These are phyloP conservation scores for Petrolisthes cinctipes DNA, from an alignment of 2,888 invertebrate species.

Conservation along the genomic window DNA sequence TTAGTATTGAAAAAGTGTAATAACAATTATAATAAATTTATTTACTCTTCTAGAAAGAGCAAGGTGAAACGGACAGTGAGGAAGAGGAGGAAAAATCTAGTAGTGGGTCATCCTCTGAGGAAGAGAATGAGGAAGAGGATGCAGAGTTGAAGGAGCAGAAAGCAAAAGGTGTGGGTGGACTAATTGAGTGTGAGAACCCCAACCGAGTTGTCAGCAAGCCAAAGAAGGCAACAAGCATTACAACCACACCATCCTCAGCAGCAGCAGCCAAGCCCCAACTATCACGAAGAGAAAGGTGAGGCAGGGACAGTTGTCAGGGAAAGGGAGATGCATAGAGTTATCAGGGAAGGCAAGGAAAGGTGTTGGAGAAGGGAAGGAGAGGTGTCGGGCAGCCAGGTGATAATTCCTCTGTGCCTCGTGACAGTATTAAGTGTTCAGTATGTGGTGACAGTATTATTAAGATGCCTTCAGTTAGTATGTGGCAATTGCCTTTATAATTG, in stretches of 20 bases:
- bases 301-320: not conserved
- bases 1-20: too few relatives aligned
- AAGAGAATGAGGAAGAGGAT: conserved; percentile 32
- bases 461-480: too few relatives aligned
- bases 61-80: conserved; percentile 41
- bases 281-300: conserved; percentile 48
- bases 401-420: too few relatives aligned
- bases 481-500: too few relatives aligned
- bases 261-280: conserved; percentile 38
- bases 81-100: conserved; percentile 28
- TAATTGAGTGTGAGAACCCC: conserved; percentile 51
- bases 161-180: conserved; percentile 36
- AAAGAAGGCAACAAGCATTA: conserved; percentile 30
- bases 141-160: conserved; percentile 38
- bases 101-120: conserved; percentile 8
- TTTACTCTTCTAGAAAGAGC: conserved; percentile 33
- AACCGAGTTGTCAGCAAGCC: conserved; percentile 40
- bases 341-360: too few relatives aligned
- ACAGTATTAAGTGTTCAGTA: too few relatives aligned
- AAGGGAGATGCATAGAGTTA: too few relatives aligned
- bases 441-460: too few relatives aligned
- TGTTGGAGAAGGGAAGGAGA: too few relatives aligned
- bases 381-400: too few relatives aligned
- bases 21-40: not conserved
- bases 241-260: not conserved